These are phyloP conservation scores for Synchiropus splendidus DNA, from an alignment of 2,113 vertebrate species.

Conservation along the genomic window DNA sequence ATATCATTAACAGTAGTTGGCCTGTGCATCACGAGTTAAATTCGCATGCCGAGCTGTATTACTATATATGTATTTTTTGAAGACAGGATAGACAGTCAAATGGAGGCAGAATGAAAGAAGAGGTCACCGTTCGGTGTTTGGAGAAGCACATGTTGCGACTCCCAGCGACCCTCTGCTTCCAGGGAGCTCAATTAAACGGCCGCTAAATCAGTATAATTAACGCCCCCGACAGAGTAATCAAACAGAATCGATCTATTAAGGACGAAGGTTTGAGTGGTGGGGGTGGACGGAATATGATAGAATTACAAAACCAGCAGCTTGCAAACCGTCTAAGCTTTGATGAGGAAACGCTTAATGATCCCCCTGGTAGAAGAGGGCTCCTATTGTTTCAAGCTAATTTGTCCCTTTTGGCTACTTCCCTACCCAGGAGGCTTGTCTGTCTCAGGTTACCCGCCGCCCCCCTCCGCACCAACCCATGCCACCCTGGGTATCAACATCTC, in stretches of 20 bases:
- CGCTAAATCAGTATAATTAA: constrained; percentile 66
- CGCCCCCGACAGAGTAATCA: constrained; percentile 68
- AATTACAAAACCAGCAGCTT: constrained; percentile 88
- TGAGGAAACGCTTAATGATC: constrained; percentile 89
- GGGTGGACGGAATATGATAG: constrained; percentile 69
- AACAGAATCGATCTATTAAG: constrained; percentile 65
- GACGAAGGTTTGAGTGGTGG: constrained; percentile 44
- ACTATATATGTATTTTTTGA: too few relatives aligned
- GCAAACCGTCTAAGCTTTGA: constrained; percentile 87
- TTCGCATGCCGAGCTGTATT: too few relatives aligned
- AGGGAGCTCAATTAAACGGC: constrained; percentile 54
- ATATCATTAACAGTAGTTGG: too few relatives aligned
- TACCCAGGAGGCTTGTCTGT: constrained; percentile 61
- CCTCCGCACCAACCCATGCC: constrained; percentile 50
- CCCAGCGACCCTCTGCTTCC: constrained; percentile 56
- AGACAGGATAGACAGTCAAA: too few relatives aligned
- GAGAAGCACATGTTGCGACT: constrained; percentile 31
- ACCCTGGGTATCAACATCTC: constrained; percentile 54
- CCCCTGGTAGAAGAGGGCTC: constrained; percentile 80
- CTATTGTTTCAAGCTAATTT: constrained; percentile 81
- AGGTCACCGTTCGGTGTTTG: constrained; percentile 2
- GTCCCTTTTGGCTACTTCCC: constrained; percentile 77
- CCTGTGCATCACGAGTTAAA: too few relatives aligned
- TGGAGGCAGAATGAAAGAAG: too few relatives aligned
- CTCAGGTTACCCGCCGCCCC: constrained; percentile 61